Conservation (phyloP, 2,113 vertebrate species). For the Cavia aperea region DNA sequence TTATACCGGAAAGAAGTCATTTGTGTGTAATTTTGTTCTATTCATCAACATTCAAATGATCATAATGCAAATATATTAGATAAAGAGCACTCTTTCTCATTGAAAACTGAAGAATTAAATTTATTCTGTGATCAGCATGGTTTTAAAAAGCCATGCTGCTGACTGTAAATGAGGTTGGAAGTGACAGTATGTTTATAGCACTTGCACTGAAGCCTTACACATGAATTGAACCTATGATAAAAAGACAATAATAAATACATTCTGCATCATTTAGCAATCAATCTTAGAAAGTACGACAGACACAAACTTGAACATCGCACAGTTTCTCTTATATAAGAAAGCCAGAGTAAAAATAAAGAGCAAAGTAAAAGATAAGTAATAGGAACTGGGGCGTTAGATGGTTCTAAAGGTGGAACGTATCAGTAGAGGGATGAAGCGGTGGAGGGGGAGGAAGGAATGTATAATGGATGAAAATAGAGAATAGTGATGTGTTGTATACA, state of each 20-base stretch:
- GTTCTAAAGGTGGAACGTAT: neutral
- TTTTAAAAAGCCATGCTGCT: conserved; percentile 34
- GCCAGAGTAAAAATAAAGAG: neutral
- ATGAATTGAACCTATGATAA: conserved; percentile 18
- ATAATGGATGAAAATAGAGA: neutral
- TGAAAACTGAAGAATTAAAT: conserved; percentile 40
- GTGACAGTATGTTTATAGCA: neutral
- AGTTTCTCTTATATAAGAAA: neutral
- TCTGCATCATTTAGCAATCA: neutral
- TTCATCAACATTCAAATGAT: neutral
- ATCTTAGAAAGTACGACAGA: conserved; percentile 35
- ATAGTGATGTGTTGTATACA: neutral
- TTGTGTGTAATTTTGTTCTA: conserved; percentile 11
- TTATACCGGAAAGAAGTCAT: neutral
- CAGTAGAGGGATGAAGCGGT: neutral
- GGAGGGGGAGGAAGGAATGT: neutral
- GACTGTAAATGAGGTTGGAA: neutral
- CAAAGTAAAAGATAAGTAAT: neutral
- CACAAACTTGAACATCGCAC: neutral
- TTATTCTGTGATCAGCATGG: conserved; percentile 6
- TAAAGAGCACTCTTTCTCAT: neutral
- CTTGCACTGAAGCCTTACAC: neutral
- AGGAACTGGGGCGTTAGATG: neutral
- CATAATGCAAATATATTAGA: conserved; percentile 34
- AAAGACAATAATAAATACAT: conserved; percentile 34